These are phyloP conservation scores for Apodemia zela DNA, from an alignment of 2,888 invertebrate genomes.

Conservation along the genomic window DNA sequence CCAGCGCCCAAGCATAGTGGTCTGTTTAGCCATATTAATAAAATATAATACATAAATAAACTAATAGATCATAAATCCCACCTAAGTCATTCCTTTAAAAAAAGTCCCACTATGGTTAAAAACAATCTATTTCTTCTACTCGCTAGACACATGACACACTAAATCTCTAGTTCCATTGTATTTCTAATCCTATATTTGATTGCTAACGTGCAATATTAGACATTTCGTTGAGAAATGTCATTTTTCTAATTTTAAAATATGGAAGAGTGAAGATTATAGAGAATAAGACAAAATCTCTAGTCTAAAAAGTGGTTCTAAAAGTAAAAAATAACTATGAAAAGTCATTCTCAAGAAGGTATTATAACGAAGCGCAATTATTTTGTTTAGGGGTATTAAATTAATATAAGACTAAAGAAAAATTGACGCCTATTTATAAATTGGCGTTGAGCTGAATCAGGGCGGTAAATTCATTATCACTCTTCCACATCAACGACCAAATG, in stretches of 20 bases:
- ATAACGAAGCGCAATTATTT: slow-evolving; percentile 17
- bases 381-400: slow-evolving; percentile 3
- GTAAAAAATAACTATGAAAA: slow-evolving; percentile 31
- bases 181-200: slow-evolving; percentile 54
- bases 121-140: slow-evolving; percentile 40
- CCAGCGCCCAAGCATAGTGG: slow-evolving; percentile 30
- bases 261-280: slow-evolving; percentile 77
- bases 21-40: slow-evolving; percentile 26
- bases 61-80: slow-evolving; percentile 48
- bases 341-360: slow-evolving; percentile 37
- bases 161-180: slow-evolving; percentile 47
- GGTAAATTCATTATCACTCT: slow-evolving; percentile 60
- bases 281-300: slow-evolving; percentile 43
- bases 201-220: slow-evolving; percentile 66
- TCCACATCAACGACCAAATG: slow-evolving; percentile 72
- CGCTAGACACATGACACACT: slow-evolving; percentile 64
- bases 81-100: slow-evolving; percentile 68
- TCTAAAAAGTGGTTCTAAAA: slow-evolving; percentile 33
- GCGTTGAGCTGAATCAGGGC: slow-evolving; percentile 4
- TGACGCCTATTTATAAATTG: slow-evolving; percentile 26
- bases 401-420: slow-evolving; percentile 28
- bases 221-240: slow-evolving; percentile 45
- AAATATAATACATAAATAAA: slow-evolving; percentile 37
- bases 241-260: slow-evolving; percentile 58
- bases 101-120: slow-evolving; percentile 38